Evolutionary conservation across 2,888 invertebrate genomes (phyloP).

Genomic region (Abrostola tripartita): DNA sequence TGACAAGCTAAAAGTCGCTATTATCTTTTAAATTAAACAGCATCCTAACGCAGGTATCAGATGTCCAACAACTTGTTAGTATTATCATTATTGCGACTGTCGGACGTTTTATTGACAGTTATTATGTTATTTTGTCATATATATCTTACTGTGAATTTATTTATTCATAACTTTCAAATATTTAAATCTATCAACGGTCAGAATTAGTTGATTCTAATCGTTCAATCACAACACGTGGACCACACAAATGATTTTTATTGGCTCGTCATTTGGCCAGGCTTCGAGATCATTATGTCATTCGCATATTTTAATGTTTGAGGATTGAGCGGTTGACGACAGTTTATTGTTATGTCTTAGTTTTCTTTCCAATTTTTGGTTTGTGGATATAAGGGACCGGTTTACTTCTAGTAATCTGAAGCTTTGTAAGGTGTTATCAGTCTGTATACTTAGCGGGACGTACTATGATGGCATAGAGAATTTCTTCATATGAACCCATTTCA

Average conservation of each 20-base stretch:
- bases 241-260: conserved; percentile 49
- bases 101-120: conserved; percentile 73
- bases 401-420: too few species aligned
- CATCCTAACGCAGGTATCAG: conserved; percentile 67
- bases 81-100: conserved; percentile 73
- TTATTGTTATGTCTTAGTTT: conserved; percentile 1
- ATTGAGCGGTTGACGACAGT: neutral
- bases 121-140: conserved; percentile 70
- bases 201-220: conserved; percentile 22
- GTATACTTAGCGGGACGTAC: too few species aligned
- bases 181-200: conserved; percentile 45
- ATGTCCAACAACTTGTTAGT: conserved; percentile 74
- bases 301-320: conserved; percentile 13
- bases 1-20: neutral
- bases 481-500: too few species aligned
- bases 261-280: conserved; percentile 29
- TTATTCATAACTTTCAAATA: conserved; percentile 53
- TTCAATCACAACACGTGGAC: conserved; percentile 45
- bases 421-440: too few species aligned
- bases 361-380: neutral
- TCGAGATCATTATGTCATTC: conserved; percentile 20
- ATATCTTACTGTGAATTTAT: conserved; percentile 60
- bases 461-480: too few species aligned
- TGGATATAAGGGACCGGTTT: neutral
- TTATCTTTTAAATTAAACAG: conserved; percentile 52